Base-by-base conservation (phyloP, 1,140 invertebrate species). In the Drosophila arizonae region DNA sequence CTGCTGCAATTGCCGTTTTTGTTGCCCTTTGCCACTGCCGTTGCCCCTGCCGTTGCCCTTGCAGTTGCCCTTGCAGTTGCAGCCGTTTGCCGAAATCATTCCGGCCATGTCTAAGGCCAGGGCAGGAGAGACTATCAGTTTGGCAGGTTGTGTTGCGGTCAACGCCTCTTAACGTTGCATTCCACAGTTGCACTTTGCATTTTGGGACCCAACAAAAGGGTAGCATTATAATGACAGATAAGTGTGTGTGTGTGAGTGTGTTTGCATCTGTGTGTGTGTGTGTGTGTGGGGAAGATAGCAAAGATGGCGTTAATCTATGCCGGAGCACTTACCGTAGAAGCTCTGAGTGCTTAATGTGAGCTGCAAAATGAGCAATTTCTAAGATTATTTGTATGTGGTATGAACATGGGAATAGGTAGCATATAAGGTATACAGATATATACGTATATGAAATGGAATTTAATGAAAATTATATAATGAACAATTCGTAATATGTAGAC, bases 91-190 rank as follows among this genome's bases (percentile, higher is more conserved):
- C 64, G 46, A 66, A 77, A 77, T 41, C 55, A 39, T 36, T 45
- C 43, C 70, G 43, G 24, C 15, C 4, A 8, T 46, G 50, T 39
- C 55, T 67, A 57, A 51, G 41, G 36, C 48, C 36, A 28, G 41
- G 36, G 0, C 28, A 5, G 28, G 28, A 30, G 28, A 54, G 66
- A 68, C 64, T 72, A 72, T 72, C 70, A 61, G 56, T 66, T 57
- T 68, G 70, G 24, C 64, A 68, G 70, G 33, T 73, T 72, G 65
- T 51, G 65, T 68, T 73, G 71, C 54, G 71, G 71, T 73, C 71
- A 55, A 28, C 36, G 33, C 24, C 17, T 69, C 51, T 36, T 50
- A 28, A 21, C 48, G 54, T 39, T 61, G 64, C 56, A 73, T 67
- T 60, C 52, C 50, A 68, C 39, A 55, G 39, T 39, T 72, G 70